Percentiles rank a stretch among this genome's conserved stretches.
Conservation (phyloP, 2,888 invertebrate genomes). For the Julus scanicus region DNA sequence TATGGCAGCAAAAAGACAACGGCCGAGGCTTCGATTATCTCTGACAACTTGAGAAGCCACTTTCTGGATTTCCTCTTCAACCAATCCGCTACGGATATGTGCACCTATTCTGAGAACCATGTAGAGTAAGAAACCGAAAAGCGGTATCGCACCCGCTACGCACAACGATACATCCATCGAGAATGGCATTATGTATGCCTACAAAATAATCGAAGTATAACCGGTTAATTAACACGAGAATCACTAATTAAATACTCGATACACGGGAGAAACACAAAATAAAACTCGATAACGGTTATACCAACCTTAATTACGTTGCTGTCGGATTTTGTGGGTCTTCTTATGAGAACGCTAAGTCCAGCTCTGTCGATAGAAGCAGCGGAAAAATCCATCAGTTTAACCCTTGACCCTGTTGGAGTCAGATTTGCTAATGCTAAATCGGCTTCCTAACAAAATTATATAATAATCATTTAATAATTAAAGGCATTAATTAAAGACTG, state of each 20-base stretch:
- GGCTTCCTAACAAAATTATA: constrained; percentile 48
- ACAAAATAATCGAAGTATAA: neutral
- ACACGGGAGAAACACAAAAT: too few species aligned
- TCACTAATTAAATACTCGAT: neutral
- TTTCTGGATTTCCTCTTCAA: neutral
- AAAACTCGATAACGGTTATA: neutral
- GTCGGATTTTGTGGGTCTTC: constrained; percentile 54
- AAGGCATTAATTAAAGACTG: too few species aligned
- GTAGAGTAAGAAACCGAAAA: constrained; percentile 48
- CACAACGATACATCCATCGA: constrained; percentile 52
- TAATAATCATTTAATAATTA: too few species aligned
- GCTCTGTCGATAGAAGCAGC: constrained; percentile 52
- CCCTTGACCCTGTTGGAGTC: constrained; percentile 50
- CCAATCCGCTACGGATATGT: neutral
- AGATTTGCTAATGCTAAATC: constrained; percentile 55
- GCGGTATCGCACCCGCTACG: constrained; percentile 48
- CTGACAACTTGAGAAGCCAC: neutral
- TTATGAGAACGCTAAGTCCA: constrained; percentile 53
- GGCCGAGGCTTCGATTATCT: constrained; percentile 51
- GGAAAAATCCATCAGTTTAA: constrained; percentile 56
- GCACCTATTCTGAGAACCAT: constrained; percentile 19
- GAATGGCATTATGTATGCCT: constrained; percentile 56
- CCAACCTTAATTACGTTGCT: constrained; percentile 54
- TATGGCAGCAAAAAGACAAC: constrained; percentile 52
- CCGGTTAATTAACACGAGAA: neutral